These are phyloP conservation scores for Lepus oiostolus DNA, from an alignment of 2,797 vertebrate species.

Conservation along the genomic window DNA sequence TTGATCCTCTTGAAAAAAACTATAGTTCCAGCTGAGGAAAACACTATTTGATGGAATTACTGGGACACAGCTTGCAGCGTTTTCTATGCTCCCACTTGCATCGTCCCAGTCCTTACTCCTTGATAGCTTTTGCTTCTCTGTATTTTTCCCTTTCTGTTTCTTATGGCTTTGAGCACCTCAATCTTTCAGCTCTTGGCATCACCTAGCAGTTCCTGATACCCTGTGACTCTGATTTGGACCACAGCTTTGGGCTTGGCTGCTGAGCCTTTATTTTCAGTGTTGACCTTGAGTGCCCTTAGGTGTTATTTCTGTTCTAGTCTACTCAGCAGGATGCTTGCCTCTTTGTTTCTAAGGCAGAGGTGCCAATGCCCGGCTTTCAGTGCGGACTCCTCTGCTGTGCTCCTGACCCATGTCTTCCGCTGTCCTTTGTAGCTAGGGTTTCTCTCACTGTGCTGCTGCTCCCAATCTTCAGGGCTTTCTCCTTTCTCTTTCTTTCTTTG, in stretches of 20 bases:
- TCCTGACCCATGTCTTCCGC: not conserved
- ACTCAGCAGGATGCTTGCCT: not conserved
- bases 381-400: no score
- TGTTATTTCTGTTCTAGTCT: constrained; percentile 29
- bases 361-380: not conserved
- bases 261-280: constrained; percentile 16
- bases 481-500: not conserved
- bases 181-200: not conserved
- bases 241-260: not conserved
- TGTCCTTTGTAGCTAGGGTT: not conserved
- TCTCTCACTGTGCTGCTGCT: not conserved
- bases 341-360: not conserved
- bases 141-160: not conserved
- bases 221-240: not conserved
- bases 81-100: not conserved
- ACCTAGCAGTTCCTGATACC: not conserved
- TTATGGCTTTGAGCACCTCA: not conserved
- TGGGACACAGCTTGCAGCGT: not conserved
- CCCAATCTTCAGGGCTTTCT: not conserved
- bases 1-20: not conserved
- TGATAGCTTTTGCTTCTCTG: no score
- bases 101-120: not conserved
- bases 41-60: not conserved
- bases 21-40: not conserved
- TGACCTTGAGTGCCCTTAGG: not conserved